A percentile compares a stretch with the other conserved stretches of the same genome.
phyloP scores from a whole-genome alignment of 1,140 invertebrate species.

The Drosophila sulfurigaster region DNA sequence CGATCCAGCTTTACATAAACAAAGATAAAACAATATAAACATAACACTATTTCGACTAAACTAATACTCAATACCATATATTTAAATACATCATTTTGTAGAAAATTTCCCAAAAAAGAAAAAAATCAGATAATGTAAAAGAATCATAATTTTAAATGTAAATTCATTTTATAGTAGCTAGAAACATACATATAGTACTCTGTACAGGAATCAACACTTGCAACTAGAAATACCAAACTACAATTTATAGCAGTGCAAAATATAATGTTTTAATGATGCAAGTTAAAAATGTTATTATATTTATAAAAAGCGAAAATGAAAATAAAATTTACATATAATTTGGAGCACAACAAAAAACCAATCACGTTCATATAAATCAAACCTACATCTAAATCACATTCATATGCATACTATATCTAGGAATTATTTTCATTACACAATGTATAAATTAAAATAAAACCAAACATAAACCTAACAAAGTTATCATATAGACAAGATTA shows the following conservation, averaged over 20 bases:
- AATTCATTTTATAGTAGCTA: slow-evolving; percentile 79
- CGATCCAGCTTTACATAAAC: slow-evolving; percentile 61
- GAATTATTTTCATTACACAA: slow-evolving; percentile 48
- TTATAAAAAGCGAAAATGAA: slow-evolving; percentile 48
- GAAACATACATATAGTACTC: slow-evolving; percentile 55
- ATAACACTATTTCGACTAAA: slow-evolving; percentile 68
- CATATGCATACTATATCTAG: slow-evolving; percentile 9
- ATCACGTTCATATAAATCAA: slow-evolving; percentile 38
- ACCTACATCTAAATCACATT: slow-evolving; percentile 25
- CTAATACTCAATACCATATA: slow-evolving; percentile 65
- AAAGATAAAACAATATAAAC: slow-evolving; percentile 40
- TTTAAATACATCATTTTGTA: slow-evolving; percentile 71
- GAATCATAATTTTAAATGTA: slow-evolving; percentile 73
- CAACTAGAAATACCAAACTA: slow-evolving; percentile 58
- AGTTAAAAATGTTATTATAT: slow-evolving; percentile 67
- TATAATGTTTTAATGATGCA: slow-evolving; percentile 71
- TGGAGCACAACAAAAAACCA: slow-evolving; percentile 61
- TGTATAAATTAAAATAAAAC: slow-evolving; percentile 58
- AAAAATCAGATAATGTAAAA: slow-evolving; percentile 38
- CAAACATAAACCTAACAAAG: slow-evolving; percentile 46
- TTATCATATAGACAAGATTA: slow-evolving; percentile 55
- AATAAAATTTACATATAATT: slow-evolving; percentile 65
- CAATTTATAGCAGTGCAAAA: slow-evolving; percentile 66
- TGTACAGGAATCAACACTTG: slow-evolving; percentile 73
- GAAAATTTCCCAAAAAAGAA: slow-evolving; percentile 62